phyloP scores from a whole-genome alignment of 2,113 vertebrate genomes.

The Brienomyrus brachyistius region DNA sequence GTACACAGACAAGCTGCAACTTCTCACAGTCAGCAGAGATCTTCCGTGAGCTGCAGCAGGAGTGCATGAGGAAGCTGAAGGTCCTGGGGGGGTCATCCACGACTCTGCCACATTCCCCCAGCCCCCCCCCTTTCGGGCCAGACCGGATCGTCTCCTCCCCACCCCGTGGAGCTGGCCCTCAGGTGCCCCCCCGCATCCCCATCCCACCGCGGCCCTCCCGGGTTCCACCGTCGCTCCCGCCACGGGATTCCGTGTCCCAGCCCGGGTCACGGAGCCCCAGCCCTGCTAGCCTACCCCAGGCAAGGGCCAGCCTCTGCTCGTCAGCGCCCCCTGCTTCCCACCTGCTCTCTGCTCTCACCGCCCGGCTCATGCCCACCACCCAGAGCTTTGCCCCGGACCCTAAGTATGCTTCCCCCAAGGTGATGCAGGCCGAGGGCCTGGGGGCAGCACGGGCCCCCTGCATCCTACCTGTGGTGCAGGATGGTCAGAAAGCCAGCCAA shows the following conservation, averaged over 20 bases:
- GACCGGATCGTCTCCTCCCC: conserved; percentile 54
- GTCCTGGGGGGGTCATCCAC: conserved; percentile 56
- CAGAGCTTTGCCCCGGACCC: conserved; percentile 76
- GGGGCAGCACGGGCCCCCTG: conserved; percentile 65
- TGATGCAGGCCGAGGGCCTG: conserved; percentile 65
- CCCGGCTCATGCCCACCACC: conserved; percentile 69
- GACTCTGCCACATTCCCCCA: conserved; percentile 57
- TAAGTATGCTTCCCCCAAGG: conserved; percentile 68
- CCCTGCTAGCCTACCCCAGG: conserved; percentile 68
- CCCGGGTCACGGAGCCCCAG: conserved; percentile 85
- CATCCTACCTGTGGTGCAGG: conserved; percentile 69
- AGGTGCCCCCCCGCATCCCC: conserved; percentile 79
- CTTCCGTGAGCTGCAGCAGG: conserved; percentile 89
- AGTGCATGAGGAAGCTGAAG: conserved; percentile 88
- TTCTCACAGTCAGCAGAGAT: conserved; percentile 80
- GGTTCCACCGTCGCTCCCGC: conserved; percentile 79
- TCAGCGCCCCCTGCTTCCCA: conserved; percentile 48
- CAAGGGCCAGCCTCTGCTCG: conserved; percentile 53
- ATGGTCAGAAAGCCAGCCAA: conserved; percentile 71
- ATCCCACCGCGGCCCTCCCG: conserved; percentile 74
- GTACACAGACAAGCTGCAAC: conserved; percentile 42
- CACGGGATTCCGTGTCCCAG: conserved; percentile 80
- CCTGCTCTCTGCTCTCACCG: conserved; percentile 58
- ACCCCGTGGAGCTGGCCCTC: conserved; percentile 70
- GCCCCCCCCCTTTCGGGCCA: conserved; percentile 44